Conservation (phyloP, 23 tunicate species). For the Halocynthia roretzi region DNA sequence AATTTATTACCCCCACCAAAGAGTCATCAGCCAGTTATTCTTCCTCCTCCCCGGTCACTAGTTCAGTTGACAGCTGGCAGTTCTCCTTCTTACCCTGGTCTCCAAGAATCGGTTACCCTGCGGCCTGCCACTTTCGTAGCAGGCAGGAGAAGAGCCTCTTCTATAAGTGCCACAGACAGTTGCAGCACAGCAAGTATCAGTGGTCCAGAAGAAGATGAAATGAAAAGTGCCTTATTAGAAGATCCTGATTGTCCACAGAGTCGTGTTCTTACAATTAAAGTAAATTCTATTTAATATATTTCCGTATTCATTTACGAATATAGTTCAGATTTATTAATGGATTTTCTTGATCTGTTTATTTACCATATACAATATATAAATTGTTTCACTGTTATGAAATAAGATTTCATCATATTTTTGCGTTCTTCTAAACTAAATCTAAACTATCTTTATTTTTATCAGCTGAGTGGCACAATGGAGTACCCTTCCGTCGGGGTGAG, state of each 20-base stretch:
- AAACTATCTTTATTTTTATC: no score
- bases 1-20: slow-evolving; percentile 3
- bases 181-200: slow-evolving; percentile 26
- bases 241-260: slow-evolving; percentile 5
- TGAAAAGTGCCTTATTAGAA: background rate
- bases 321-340: background rate
- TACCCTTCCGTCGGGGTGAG: no score
- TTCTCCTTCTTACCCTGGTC: slow-evolving; percentile 12
- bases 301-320: background rate
- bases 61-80: background rate
- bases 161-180: slow-evolving; percentile 21
- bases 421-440: no score
- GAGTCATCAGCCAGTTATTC: slow-evolving; percentile 2
- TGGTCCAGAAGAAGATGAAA: slow-evolving; percentile 24
- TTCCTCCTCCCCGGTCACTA: background rate
- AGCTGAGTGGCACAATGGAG: no score
- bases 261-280: slow-evolving; percentile 1
- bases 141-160: slow-evolving; percentile 10
- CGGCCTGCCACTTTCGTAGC: background rate
- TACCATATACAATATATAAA: no score
- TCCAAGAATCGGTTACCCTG: slow-evolving; percentile 5
- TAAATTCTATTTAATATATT: background rate
- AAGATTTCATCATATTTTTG: no score
- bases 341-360: no score
- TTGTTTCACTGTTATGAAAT: no score